Conservation (phyloP, 1,140 invertebrate species). For the Drosophila ficusphila region DNA sequence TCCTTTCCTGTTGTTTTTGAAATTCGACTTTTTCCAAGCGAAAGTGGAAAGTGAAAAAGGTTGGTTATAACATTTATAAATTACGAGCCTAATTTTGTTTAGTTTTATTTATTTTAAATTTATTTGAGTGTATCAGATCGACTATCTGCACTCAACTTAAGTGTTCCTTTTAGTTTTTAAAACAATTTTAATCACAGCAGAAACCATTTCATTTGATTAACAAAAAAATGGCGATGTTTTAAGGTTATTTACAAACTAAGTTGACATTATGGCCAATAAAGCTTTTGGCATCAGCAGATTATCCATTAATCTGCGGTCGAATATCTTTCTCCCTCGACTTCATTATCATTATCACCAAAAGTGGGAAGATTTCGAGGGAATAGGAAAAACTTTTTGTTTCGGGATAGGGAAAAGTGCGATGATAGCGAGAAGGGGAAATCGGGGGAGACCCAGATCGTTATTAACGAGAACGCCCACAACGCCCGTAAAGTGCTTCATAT, state of each 20-base stretch:
- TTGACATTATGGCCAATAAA: conserved; percentile 35
- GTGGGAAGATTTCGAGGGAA: neutral
- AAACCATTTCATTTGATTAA: conserved; percentile 4
- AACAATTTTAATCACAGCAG: conserved; percentile 18
- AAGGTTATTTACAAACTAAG: conserved; percentile 20
- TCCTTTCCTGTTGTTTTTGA: too few species aligned
- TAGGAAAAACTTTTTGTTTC: conserved; percentile 22
- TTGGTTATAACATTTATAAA: too few species aligned
- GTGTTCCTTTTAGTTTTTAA: conserved; percentile 7
- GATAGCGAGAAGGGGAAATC: neutral
- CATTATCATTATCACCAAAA: conserved; percentile 40
- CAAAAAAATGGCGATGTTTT: conserved; percentile 23
- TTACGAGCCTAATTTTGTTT: too few species aligned
- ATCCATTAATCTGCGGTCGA: conserved; percentile 38
- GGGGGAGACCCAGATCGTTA: conserved; percentile 27
- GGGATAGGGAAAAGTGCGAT: neutral
- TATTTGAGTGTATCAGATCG: too few species aligned
- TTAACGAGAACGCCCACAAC: conserved; percentile 75
- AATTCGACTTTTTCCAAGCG: too few species aligned
- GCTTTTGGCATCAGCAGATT: conserved; percentile 14
- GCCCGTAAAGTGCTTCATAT: conserved; percentile 78
- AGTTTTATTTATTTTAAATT: too few species aligned
- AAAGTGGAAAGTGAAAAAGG: too few species aligned
- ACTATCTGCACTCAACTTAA: too few species aligned
- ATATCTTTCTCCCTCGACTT: conserved; percentile 22